phyloP scores from a whole-genome alignment of 2,888 invertebrate species.

The Panzeria rudis region DNA sequence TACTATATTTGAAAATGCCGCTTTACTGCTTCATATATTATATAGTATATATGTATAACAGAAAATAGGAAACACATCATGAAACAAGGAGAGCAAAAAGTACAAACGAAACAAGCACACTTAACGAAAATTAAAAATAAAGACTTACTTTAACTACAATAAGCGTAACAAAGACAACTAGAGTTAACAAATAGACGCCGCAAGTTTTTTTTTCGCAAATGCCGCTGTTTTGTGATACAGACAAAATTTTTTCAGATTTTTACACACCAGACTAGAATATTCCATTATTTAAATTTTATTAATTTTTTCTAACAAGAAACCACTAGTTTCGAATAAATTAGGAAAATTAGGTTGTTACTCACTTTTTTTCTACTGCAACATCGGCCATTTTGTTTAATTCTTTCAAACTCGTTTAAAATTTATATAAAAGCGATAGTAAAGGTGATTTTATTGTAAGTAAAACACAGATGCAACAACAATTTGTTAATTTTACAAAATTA shows the following conservation, averaged over 20 bases:
- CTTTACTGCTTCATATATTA: slow-evolving; percentile 53
- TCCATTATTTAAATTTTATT: slow-evolving; percentile 12
- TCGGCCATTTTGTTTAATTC: slow-evolving; percentile 82
- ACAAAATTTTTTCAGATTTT: slow-evolving; percentile 79
- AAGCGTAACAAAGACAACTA: slow-evolving; percentile 76
- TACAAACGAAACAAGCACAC: slow-evolving; percentile 58
- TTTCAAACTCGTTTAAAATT: slow-evolving; percentile 52
- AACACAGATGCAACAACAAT: slow-evolving; percentile 63
- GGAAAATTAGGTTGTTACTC: slow-evolving; percentile 78
- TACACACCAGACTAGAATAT: slow-evolving; percentile 62
- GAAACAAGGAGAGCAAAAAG: slow-evolving; percentile 18
- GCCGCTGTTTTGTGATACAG: slow-evolving; percentile 76
- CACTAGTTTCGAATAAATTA: slow-evolving; percentile 53
- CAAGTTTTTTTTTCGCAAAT: slow-evolving; percentile 68
- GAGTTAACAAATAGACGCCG: slow-evolving; percentile 67
- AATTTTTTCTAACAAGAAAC: slow-evolving; percentile 27
- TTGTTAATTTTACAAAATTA: slow-evolving; percentile 40
- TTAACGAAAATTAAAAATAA: slow-evolving; percentile 1
- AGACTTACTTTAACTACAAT: slow-evolving; percentile 40
- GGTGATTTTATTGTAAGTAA: slow-evolving; percentile 70
- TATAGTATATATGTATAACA: slow-evolving; percentile 47
- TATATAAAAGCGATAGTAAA: slow-evolving; percentile 51
- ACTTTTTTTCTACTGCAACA: slow-evolving; percentile 84
- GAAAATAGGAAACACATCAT: slow-evolving; percentile 39
- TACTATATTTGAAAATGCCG: slow-evolving; percentile 62